Base-by-base conservation (phyloP, 2,888 invertebrate genomes). In the Calliopum simillimum region DNA sequence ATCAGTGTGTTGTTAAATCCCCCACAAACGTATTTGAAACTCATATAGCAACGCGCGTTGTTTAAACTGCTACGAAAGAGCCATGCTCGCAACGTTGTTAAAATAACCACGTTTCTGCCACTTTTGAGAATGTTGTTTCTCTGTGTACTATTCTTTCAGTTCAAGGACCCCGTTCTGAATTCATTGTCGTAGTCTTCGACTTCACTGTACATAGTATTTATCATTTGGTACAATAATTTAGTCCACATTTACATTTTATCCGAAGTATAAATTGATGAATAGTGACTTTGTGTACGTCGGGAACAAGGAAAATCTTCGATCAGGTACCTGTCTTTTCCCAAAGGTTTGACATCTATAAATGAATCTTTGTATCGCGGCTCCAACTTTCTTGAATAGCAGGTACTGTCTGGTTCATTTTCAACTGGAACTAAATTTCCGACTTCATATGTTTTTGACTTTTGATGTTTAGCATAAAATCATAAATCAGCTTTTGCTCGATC, bases 351-450 rank as follows among this genome's bases (percentile, higher is more conserved):
- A n/a, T 76, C 64, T 8, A 75, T 56, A 61, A 76, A 77, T 13
- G 76, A 76, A 11, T 78, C 77, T 46, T 73, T 75, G 41, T 70
- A 78, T 12, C 64, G 71, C 12, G 75, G 74, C 62, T 73, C 69
- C 19, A 76, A 59, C 61, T 79, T 78, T 25, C 73, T 55, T 23
- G 76, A 72, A 16, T 69, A 70, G 61, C 71, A 59, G 1, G 68
- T 73, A 44, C 69, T 46, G 16, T 64, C n/a, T 43, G 74, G 41
- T 58, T 72, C 69, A n/a, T 72, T 69, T 63, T 63, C 62, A 8
- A 58, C 73, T 43, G 70, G 19, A 8, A 73, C 67, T n/a, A 71
- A 55, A 16, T 75, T 67, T 1, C 67, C 58, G n/a, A 62, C 21
- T 13, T 68, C 16, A 41, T 71, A 73, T 5, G 49, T 5, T 14